Evolutionary conservation across 2,113 vertebrate genomes (phyloP), one percentile per base, ranked within the genome.

Genomic region (Suncus etruscus): DNA sequence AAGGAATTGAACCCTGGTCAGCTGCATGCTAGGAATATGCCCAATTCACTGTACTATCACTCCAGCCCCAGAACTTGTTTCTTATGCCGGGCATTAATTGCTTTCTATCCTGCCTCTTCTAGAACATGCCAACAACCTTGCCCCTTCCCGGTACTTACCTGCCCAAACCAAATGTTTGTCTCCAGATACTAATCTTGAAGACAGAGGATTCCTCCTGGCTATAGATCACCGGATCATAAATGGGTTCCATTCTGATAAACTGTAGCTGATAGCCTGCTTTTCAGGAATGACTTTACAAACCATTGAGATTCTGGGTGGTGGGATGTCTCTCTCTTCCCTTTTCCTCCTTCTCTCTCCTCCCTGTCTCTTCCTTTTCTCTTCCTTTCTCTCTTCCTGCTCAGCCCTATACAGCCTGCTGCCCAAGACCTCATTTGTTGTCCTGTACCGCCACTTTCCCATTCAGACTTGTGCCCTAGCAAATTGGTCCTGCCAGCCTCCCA

Each of bases 161-260:
- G 84, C 92, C 77, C 88, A 94, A 96, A 94, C 93, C 83, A 94
- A 94, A 93, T 96, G 95, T 94, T 96, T 94, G 94, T 81, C 95
- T 88, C 86, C 95, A 91, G 94, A 89, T 95, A 90, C 88, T 95
- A 94, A 95, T 93, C 93, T 95, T 86, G 76, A 86, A 90, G 94
- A 70, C 89, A 92, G 91, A 94, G 78, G 74, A 75, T 84, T 93
- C 68, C 32, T 87, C 82, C 45, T 88, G 48, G 0, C 92, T 93
- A 95, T 91, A 91, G 80, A 15, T 83, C 27, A 11, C 9, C n/a
- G n/a, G 66, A 50, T 81, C 80, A 15, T 73, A 6, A 27, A 75
- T 15, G n/a, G 68, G 65, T n/a, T 81, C 79, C 95, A 5, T 85
- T 91, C 83, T 65, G 54, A 58, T 58, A 29, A 72, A 65, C 47